These are phyloP conservation scores for Albula glossodonta DNA, from an alignment of 2,113 vertebrate genomes.

Conservation along the genomic window DNA sequence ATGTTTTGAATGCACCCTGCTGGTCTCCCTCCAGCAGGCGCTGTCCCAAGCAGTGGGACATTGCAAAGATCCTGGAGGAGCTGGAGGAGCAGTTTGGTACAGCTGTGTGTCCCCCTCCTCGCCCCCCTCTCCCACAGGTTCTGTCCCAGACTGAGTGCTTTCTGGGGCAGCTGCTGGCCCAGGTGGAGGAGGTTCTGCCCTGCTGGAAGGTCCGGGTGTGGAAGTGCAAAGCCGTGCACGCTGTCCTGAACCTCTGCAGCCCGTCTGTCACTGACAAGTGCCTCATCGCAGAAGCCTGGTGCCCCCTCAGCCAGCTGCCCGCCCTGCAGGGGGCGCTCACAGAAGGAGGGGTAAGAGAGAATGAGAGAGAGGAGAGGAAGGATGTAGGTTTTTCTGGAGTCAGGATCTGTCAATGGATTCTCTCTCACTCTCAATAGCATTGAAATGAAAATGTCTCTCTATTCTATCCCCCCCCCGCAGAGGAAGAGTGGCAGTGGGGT, in stretches of 20 bases:
- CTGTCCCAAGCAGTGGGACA: too few species aligned
- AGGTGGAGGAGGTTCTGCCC: conserved; percentile 72
- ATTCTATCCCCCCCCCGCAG: conserved; percentile 34
- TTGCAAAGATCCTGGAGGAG: too few species aligned
- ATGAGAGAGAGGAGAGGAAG: too few species aligned
- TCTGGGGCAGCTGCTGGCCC: conserved; percentile 83
- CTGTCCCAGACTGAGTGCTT: conserved; percentile 83
- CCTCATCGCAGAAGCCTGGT: conserved; percentile 93
- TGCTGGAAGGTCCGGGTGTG: conserved; percentile 80
- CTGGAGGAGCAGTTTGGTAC: too few species aligned
- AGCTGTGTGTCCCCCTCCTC: not conserved
- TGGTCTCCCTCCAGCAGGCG: too few species aligned
- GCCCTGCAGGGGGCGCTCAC: conserved; percentile 81
- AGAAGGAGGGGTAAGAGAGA: conserved; percentile 78
- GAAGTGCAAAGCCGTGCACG: conserved; percentile 93
- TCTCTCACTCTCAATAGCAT: too few species aligned
- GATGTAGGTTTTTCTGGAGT: too few species aligned
- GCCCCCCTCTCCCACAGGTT: conserved; percentile 66
- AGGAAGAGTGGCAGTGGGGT: conserved; percentile 80
- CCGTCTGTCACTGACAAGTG: conserved; percentile 88
- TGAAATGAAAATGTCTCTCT: not conserved
- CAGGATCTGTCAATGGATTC: too few species aligned
- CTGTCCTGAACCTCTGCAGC: conserved; percentile 89
- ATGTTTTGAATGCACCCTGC: too few species aligned
- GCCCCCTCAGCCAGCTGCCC: conserved; percentile 79